A percentile compares a stretch with the other conserved stretches of the same genome.
Conservation (phyloP, 2,113 vertebrate genomes). For the Eptesicus fuscus region DNA sequence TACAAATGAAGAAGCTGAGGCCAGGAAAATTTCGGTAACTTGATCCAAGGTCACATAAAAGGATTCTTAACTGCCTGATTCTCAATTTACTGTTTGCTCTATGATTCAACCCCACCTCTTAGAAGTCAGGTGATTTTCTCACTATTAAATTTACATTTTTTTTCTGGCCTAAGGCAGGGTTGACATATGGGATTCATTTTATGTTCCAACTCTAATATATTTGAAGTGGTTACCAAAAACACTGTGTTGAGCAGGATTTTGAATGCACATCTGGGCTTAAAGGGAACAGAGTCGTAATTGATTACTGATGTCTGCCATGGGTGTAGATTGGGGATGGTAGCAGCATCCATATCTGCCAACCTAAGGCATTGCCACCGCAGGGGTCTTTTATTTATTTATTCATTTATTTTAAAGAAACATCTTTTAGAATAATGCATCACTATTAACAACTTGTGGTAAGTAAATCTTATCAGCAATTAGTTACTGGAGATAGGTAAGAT, state of each 20-base stretch:
- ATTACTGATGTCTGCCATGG: not conserved
- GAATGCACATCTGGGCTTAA: not conserved
- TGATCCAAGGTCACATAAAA: not conserved
- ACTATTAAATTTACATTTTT: not conserved
- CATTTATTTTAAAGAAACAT: not conserved
- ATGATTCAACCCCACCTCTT: not conserved
- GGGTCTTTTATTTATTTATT: not conserved
- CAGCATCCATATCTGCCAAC: not conserved
- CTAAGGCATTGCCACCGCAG: not conserved
- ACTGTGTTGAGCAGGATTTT: not conserved
- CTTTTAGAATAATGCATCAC: not conserved
- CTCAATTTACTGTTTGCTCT: not conserved
- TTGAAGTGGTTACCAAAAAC: constrained; percentile 36
- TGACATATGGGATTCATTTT: constrained; percentile 18
- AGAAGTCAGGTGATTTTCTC: constrained; percentile 16
- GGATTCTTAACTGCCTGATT: not conserved
- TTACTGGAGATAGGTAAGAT: not conserved
- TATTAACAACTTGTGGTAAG: not conserved
- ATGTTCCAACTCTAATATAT: not conserved
- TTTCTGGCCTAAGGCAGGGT: not conserved
- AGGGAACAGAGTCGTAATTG: not conserved
- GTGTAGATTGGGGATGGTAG: not conserved
- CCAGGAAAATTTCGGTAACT: not conserved
- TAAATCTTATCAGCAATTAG: not conserved
- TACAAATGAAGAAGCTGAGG: not conserved